phyloP scores from a whole-genome alignment of 2,113 vertebrate species.

The Leptobrachium ailaonicum region DNA sequence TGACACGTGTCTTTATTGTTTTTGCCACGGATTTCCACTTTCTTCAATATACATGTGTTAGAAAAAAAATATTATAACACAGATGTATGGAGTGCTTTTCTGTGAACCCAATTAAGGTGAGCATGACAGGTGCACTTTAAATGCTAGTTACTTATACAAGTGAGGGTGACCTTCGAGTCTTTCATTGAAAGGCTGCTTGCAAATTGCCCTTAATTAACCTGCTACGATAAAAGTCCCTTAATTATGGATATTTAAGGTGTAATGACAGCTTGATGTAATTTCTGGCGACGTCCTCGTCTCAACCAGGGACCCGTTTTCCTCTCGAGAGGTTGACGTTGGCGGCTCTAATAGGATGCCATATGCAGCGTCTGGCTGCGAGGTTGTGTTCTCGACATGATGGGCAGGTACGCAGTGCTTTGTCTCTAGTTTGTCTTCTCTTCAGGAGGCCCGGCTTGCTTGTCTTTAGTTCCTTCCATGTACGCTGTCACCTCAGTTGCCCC shows the following conservation, averaged over 20 bases:
- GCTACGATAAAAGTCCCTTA: not conserved
- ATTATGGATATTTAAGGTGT: not conserved
- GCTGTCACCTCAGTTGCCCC: constrained; percentile 32
- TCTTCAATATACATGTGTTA: too few relatives aligned
- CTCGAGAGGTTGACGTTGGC: not conserved
- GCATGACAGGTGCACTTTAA: too few relatives aligned
- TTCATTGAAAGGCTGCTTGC: too few relatives aligned
- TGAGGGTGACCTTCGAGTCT: too few relatives aligned
- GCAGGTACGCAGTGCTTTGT: constrained; percentile 25
- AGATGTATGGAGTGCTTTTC: too few relatives aligned
- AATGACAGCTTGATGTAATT: not conserved
- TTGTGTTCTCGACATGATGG: constrained; percentile 29
- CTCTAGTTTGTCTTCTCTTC: constrained; percentile 14
- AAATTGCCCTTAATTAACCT: not conserved
- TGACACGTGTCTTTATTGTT: too few relatives aligned
- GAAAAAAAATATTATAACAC: too few relatives aligned
- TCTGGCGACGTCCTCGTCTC: not conserved
- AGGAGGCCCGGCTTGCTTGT: constrained; percentile 5
- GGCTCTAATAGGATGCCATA: not conserved
- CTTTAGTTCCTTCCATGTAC: constrained; percentile 18
- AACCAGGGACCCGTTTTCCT: not conserved
- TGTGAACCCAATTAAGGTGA: too few relatives aligned
- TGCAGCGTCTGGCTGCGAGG: constrained; percentile 22
- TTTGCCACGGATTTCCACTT: too few relatives aligned
- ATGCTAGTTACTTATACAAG: too few relatives aligned